Percentiles rank a stretch among this genome's conserved stretches.
Evolutionary conservation across 2,888 invertebrate genomes (phyloP).

Genomic region (Pilophorus perplexus): DNA sequence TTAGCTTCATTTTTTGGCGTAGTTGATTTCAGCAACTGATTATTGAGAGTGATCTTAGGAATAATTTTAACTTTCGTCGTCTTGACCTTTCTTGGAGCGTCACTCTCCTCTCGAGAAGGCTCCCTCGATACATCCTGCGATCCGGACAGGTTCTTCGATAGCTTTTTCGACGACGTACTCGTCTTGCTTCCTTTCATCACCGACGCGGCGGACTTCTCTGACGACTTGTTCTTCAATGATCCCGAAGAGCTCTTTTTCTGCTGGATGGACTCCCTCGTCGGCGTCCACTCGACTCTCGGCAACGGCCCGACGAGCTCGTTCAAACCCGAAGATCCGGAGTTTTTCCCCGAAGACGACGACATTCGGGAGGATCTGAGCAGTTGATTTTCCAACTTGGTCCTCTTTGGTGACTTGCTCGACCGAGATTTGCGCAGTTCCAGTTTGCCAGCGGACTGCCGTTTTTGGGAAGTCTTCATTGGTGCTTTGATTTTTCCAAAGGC

Average conservation of each 20-base stretch:
- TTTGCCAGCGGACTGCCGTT: background rate
- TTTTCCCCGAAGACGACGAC: background rate
- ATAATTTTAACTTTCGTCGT: background rate
- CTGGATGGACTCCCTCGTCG: background rate
- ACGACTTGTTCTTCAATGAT: background rate
- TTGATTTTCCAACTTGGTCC: background rate
- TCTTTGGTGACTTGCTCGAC: background rate
- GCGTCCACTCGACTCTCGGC: background rate
- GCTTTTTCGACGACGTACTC: too few species aligned
- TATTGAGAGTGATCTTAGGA: background rate
- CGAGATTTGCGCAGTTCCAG: background rate
- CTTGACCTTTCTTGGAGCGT: background rate
- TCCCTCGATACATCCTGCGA: background rate
- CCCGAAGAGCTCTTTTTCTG: background rate
- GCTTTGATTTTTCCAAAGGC: background rate
- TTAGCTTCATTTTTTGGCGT: background rate
- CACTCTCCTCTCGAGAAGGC: background rate
- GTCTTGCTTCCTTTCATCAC: background rate
- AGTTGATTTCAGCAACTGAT: constrained; percentile 16
- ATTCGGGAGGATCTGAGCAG: background rate
- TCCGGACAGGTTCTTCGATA: background rate
- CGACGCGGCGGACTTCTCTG: background rate
- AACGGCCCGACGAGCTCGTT: constrained; percentile 4
- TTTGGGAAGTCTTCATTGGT: background rate
- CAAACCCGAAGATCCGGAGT: background rate